These are phyloP conservation scores for Aphelenchoides avenae DNA, from an alignment of 1,140 invertebrate genomes.

Conservation along the genomic window DNA sequence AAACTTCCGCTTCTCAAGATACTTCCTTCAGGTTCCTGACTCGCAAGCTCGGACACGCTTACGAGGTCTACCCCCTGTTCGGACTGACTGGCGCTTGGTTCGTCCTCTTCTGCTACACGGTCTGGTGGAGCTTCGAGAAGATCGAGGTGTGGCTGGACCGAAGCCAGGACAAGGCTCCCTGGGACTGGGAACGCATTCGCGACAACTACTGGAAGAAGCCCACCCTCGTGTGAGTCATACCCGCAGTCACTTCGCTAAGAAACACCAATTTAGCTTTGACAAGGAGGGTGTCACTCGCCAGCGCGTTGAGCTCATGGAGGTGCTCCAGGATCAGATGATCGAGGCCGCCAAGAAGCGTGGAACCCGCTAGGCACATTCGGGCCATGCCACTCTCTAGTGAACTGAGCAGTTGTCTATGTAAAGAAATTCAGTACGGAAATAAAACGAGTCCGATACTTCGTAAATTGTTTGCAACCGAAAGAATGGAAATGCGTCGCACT, in stretches of 20 bases:
- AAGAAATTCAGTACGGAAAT: too few species aligned
- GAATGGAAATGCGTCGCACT: too few species aligned
- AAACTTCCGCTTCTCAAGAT: neutral
- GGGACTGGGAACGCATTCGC: slow-evolving; percentile 44
- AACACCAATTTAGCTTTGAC: slow-evolving; percentile 29
- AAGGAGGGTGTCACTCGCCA: slow-evolving; percentile 32
- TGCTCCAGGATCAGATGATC: slow-evolving; percentile 41
- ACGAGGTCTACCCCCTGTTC: slow-evolving; percentile 49
- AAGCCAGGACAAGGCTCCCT: slow-evolving; percentile 38
- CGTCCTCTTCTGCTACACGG: slow-evolving; percentile 45
- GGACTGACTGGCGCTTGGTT: slow-evolving; percentile 39
- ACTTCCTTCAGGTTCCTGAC: slow-evolving; percentile 42
- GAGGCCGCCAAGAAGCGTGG: slow-evolving; percentile 43
- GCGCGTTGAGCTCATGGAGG: slow-evolving; percentile 40
- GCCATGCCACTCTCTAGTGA: too few species aligned
- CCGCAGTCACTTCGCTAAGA: neutral
- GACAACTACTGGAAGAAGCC: too few species aligned
- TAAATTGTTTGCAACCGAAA: too few species aligned
- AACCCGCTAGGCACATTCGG: too few species aligned
- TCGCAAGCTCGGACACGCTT: slow-evolving; percentile 45
- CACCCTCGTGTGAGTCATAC: slow-evolving; percentile 18
- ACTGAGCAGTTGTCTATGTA: too few species aligned
- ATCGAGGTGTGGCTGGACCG: slow-evolving; percentile 51
- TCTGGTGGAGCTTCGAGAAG: slow-evolving; percentile 47
- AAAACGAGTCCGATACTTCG: too few species aligned